Conservation (phyloP, 2,888 invertebrate genomes). For the Arrhopalites spinosus region DNA sequence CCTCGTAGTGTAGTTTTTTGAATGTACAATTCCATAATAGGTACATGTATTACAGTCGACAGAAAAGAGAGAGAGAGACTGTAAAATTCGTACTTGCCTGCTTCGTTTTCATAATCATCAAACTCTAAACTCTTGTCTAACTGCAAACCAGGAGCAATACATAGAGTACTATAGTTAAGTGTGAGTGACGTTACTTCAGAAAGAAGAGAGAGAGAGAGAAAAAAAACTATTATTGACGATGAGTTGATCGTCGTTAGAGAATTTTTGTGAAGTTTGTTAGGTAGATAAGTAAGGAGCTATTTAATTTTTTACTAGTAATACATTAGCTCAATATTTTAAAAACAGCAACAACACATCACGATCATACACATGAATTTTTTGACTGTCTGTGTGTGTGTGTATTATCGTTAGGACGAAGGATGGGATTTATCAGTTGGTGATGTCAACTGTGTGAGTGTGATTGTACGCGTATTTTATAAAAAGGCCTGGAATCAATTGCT, state of each 20-base stretch:
- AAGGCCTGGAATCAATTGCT: too few species aligned
- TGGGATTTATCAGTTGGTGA: slow-evolving; percentile 7
- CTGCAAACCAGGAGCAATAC: background rate
- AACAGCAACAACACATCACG: background rate
- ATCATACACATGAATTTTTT: background rate
- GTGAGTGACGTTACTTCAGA: background rate
- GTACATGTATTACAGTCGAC: background rate
- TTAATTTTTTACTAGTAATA: slow-evolving; percentile 10
- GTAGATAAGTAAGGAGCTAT: background rate
- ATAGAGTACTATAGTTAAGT: background rate
- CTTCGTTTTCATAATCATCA: background rate
- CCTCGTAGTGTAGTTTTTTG: background rate
- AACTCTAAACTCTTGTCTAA: slow-evolving; percentile 22
- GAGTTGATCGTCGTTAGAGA: slow-evolving; percentile 11
- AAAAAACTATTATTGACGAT: slow-evolving; percentile 16
- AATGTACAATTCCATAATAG: too few species aligned
- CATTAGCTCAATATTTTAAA: background rate
- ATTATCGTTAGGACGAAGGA: background rate
- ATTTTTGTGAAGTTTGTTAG: background rate
- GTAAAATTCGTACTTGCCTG: slow-evolving; percentile 13
- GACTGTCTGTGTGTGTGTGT: background rate
- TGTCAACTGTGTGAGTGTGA: slow-evolving; percentile 8
- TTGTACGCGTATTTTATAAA: background rate
- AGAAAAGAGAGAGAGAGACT: background rate
- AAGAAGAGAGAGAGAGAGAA: too few species aligned